Evolutionary conservation across 2,113 vertebrate genomes (phyloP).

Genomic region (Dipodomys stephensi): DNA sequence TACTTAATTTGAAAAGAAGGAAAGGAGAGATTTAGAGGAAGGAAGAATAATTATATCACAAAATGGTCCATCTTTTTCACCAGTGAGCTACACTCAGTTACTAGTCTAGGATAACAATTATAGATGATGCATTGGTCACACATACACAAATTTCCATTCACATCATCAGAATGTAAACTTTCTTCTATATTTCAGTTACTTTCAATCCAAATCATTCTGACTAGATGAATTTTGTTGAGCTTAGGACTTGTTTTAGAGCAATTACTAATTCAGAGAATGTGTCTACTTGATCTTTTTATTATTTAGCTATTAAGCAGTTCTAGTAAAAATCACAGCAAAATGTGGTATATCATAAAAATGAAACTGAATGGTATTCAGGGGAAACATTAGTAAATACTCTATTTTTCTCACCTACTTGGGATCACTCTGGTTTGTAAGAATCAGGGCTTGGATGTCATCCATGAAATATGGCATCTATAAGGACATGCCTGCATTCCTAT

Average conservation of each 20-base stretch:
- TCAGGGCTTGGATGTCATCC: not conserved
- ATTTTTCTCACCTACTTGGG: not conserved
- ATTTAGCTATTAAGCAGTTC: not conserved
- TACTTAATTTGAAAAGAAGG: constrained; percentile 20
- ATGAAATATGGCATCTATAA: not conserved
- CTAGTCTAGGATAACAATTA: not conserved
- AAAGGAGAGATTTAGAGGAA: not conserved
- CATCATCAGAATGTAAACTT: not conserved
- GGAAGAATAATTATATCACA: not conserved
- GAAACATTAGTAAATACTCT: not conserved
- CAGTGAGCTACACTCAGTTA: not conserved
- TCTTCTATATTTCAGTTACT: not conserved
- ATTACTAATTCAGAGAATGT: not conserved
- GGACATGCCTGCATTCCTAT: not conserved
- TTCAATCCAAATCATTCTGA: not conserved
- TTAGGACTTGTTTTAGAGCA: not conserved
- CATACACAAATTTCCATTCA: not conserved
- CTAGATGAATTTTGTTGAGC: not conserved
- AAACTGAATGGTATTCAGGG: constrained; percentile 30
- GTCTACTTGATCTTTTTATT: not conserved
- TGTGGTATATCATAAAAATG: constrained; percentile 40
- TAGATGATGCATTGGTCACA: not conserved
- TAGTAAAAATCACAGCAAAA: constrained; percentile 26
- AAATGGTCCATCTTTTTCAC: not conserved
- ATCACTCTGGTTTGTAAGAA: not conserved